Evolutionary conservation across 2,888 invertebrate species (phyloP).

Genomic region (Ochropacha duplaris): DNA sequence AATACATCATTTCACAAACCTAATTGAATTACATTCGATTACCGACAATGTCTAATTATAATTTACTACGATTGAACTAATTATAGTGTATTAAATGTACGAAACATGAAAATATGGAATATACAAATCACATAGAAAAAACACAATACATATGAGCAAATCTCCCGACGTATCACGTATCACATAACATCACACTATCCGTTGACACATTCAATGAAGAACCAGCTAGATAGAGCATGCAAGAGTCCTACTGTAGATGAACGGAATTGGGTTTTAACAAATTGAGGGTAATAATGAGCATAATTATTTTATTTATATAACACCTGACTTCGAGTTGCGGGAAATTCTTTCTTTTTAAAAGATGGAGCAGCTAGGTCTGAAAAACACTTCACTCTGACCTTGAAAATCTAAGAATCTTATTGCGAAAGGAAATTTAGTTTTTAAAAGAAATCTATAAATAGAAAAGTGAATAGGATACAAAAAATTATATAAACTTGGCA

Average conservation of each 20-base stretch:
- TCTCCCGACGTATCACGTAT: background rate
- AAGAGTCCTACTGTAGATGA: too few species aligned
- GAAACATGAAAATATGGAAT: background rate
- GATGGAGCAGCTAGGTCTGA: too few species aligned
- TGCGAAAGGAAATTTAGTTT: too few species aligned
- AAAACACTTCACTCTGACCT: too few species aligned
- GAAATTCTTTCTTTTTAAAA: too few species aligned
- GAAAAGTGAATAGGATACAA: too few species aligned
- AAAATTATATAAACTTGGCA: too few species aligned
- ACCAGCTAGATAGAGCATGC: background rate
- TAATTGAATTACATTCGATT: constrained; percentile 20
- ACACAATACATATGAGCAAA: background rate
- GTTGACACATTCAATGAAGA: background rate
- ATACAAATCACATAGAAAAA: background rate
- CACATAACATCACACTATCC: background rate
- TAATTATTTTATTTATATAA: too few species aligned
- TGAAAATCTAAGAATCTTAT: too few species aligned
- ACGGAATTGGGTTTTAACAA: background rate
- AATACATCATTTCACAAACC: constrained; percentile 21
- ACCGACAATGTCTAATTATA: constrained; percentile 20
- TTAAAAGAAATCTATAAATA: too few species aligned
- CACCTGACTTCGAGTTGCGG: too few species aligned
- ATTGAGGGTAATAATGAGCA: background rate
- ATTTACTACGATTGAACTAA: constrained; percentile 11
- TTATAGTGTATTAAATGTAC: background rate